phyloP scores from a whole-genome alignment of 2,888 invertebrate genomes.

The Ctenicera cuprea region DNA sequence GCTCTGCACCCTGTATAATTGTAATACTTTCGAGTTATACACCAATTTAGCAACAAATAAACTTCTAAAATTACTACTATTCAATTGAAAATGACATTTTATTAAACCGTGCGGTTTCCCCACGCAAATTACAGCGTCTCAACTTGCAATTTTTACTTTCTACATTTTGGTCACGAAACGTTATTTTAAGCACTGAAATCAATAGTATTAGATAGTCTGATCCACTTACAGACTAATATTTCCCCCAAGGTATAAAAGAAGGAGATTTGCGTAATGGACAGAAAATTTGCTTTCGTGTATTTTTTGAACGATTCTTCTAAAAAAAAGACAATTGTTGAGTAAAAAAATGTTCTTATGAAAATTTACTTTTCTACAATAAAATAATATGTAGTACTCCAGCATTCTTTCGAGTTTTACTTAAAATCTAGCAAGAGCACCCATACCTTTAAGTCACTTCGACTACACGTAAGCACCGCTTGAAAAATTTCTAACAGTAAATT shows the following conservation, averaged over 20 bases:
- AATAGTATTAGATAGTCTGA: background rate
- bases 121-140: slow-evolving; percentile 7
- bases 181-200: background rate
- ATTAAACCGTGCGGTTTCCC: slow-evolving; percentile 1
- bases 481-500: slow-evolving; percentile 34
- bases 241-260: background rate
- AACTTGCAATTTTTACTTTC: background rate
- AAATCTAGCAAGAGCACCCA: too few relatives aligned
- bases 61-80: background rate
- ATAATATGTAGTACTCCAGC: too few relatives aligned
- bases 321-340: too few relatives aligned
- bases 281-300: too few relatives aligned
- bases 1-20: background rate
- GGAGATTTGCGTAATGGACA: too few relatives aligned
- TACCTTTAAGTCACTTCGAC: background rate
- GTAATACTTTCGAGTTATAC: too few relatives aligned
- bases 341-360: too few relatives aligned
- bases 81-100: slow-evolving; percentile 10
- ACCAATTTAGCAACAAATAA: too few relatives aligned
- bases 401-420: too few relatives aligned
- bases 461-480: background rate
- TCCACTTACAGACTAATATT: background rate
- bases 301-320: too few relatives aligned
- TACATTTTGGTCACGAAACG: slow-evolving; percentile 6
- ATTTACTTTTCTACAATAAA: too few relatives aligned